Conservation (phyloP, 2,113 vertebrate species). For the Equus quagga region DNA sequence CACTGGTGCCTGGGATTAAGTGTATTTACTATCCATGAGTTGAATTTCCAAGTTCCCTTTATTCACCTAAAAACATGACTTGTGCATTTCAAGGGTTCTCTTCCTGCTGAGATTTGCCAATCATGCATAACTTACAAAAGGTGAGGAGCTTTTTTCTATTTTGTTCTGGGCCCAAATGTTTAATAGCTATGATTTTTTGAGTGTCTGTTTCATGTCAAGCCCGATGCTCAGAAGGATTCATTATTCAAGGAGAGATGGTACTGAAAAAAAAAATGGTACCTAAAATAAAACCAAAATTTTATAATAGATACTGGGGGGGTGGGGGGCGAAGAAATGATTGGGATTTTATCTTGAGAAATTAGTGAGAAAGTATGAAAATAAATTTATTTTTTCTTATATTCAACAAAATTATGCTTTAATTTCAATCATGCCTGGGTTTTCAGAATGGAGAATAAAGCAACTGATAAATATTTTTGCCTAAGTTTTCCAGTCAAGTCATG, state of each 20-base stretch:
- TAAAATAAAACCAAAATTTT: neutral
- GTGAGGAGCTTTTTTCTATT: neutral
- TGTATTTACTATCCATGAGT: neutral
- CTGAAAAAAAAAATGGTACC: neutral
- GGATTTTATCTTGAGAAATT: constrained; percentile 41
- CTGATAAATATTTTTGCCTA: neutral
- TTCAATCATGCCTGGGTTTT: neutral
- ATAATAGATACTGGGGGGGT: neutral
- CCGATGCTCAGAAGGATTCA: neutral
- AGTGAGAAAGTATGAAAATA: neutral
- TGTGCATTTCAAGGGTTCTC: neutral
- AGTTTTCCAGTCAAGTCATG: neutral
- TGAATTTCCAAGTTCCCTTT: neutral
- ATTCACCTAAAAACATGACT: neutral
- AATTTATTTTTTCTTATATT: neutral
- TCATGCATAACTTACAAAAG: neutral
- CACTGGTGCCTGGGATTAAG: neutral
- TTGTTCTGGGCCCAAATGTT: neutral
- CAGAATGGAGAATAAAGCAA: neutral
- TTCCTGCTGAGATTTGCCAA: neutral
- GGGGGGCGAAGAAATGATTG: neutral
- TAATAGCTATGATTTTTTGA: neutral
- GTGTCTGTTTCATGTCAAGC: neutral
- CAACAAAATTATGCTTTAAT: neutral
- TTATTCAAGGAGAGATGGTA: neutral